A percentile compares a stretch with the other conserved stretches of the same genome.
These are phyloP conservation scores for Cliona cf. orientalis DNA, from an alignment of 37 sponge, comb jelly and placozoan genomes.

Conservation along the genomic window DNA sequence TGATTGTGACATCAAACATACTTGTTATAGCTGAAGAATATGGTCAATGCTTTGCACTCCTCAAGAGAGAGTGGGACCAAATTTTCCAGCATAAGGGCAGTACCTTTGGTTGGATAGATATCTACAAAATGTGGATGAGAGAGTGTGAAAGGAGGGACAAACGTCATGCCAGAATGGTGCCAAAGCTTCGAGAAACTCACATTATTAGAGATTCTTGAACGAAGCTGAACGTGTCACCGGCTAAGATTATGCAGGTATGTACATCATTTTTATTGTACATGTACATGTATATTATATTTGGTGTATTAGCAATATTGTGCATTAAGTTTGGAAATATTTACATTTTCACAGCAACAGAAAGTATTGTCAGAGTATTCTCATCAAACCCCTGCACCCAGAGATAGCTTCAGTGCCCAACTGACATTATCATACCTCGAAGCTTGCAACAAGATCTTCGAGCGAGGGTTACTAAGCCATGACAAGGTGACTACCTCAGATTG, in stretches of 20 bases:
- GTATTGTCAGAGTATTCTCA: constrained; percentile 28
- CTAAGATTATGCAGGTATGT: constrained; percentile 55
- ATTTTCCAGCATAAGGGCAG: background rate
- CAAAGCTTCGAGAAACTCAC: constrained; percentile 1
- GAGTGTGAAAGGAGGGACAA: background rate
- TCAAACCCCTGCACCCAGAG: background rate
- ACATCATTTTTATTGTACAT: too few relatives aligned
- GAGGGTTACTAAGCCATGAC: constrained; percentile 12
- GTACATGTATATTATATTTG: background rate
- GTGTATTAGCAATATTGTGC: too few relatives aligned
- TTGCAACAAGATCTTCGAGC: constrained; percentile 35
- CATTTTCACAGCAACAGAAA: constrained; percentile 36
- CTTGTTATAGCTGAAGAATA: too few relatives aligned
- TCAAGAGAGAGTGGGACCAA: constrained; percentile 39
- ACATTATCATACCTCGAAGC: constrained; percentile 17
- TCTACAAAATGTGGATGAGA: constrained; percentile 5
- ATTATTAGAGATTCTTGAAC: constrained; percentile 26
- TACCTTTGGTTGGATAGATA: constrained; percentile 36
- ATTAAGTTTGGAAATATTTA: too few relatives aligned
- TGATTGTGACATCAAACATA: too few relatives aligned
- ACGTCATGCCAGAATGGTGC: background rate
- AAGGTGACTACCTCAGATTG: background rate
- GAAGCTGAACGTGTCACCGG: constrained; percentile 40
- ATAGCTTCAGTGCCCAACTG: background rate
- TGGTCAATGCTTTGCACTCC: too few relatives aligned